Conservation (phyloP, 2,888 invertebrate genomes). For the Platypus cylindrus region DNA sequence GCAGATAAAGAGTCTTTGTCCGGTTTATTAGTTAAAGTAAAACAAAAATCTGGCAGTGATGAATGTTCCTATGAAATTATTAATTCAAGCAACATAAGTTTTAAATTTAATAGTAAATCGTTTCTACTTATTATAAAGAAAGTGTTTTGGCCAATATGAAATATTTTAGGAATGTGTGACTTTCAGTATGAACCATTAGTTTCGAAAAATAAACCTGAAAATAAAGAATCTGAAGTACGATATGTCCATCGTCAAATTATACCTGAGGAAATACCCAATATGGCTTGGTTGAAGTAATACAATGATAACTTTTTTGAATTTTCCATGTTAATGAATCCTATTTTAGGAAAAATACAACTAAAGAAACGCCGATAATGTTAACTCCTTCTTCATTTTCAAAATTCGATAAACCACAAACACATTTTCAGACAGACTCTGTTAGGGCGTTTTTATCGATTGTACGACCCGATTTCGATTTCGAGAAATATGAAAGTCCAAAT, state of each 20-base stretch:
- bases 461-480: constrained; percentile 17
- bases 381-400: constrained; percentile 71
- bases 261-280: constrained; percentile 40
- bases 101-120: constrained; percentile 51
- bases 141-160: constrained; percentile 1
- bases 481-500: constrained; percentile 7
- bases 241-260: constrained; percentile 52
- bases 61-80: constrained; percentile 39
- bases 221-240: constrained; percentile 35
- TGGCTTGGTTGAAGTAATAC: constrained; percentile 47
- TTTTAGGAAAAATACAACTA: constrained; percentile 26
- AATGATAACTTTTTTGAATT: constrained; percentile 16
- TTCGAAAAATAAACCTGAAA: constrained; percentile 27
- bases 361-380: constrained; percentile 36
- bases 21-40: constrained; percentile 64
- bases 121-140: neutral
- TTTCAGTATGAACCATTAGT: constrained; percentile 81
- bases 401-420: constrained; percentile 41
- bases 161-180: constrained; percentile 62
- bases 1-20: constrained; percentile 54
- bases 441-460: constrained; percentile 16
- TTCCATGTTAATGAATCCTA: constrained; percentile 6
- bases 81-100: constrained; percentile 48
- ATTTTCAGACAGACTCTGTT: constrained; percentile 22
- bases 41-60: constrained; percentile 19